Conservation (phyloP, 2,797 vertebrate species). For the Steatocranus sp. region DNA sequence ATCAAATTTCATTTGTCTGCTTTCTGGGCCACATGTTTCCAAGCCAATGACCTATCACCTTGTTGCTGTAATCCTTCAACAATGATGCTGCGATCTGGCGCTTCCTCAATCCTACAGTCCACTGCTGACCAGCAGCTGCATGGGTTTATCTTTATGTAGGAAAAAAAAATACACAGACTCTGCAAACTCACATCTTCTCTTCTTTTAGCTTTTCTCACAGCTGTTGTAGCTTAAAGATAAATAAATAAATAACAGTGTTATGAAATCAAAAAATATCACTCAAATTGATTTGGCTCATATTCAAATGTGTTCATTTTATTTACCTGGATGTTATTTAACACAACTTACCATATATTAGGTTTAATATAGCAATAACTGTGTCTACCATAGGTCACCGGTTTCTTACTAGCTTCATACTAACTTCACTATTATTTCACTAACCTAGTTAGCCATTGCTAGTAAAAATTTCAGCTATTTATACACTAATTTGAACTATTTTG, state of each 20-base stretch:
- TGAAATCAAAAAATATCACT: neutral
- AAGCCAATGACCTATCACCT: constrained; percentile 55
- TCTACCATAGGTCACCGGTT: neutral
- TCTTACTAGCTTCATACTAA: neutral
- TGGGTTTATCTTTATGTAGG: neutral
- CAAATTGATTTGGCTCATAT: neutral
- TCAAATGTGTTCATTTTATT: neutral
- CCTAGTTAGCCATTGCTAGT: neutral
- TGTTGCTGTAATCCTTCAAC: constrained; percentile 57
- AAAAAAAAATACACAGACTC: neutral
- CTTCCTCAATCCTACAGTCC: constrained; percentile 39
- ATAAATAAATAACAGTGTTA: neutral
- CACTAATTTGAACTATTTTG: neutral
- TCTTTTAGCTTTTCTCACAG: neutral
- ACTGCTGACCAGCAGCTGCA: constrained; percentile 21
- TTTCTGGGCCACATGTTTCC: constrained; percentile 64
- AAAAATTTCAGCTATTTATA: neutral
- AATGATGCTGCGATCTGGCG: constrained; percentile 56
- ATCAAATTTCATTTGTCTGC: constrained; percentile 60
- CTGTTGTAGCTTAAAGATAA: neutral
- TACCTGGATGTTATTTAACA: neutral
- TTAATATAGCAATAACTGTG: neutral
- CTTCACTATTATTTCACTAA: neutral
- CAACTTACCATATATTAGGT: neutral
- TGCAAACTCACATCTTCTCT: neutral